Evolutionary conservation across 2,888 invertebrate species (phyloP).

Genomic region (Blastobasis lacticolella): DNA sequence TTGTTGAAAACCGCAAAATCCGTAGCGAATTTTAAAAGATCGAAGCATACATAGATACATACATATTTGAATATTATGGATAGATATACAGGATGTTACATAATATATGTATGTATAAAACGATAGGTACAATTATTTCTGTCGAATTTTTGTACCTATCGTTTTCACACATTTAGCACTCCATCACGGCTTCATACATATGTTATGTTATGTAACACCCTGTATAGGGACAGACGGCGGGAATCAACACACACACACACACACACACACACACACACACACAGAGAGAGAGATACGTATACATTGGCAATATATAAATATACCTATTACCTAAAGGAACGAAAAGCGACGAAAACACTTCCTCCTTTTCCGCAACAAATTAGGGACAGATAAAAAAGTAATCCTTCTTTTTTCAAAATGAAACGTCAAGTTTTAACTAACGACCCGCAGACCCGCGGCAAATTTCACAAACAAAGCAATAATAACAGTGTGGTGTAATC

Average conservation of each 20-base stretch:
- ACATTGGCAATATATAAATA: too few relatives aligned
- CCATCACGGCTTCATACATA: too few relatives aligned
- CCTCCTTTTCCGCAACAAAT: slow-evolving; percentile 29
- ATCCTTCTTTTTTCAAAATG: slow-evolving; percentile 50
- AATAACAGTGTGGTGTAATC: slow-evolving; percentile 16
- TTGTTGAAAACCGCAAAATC: too few relatives aligned
- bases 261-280: neutral
- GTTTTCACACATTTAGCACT: too few relatives aligned
- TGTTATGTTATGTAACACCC: too few relatives aligned
- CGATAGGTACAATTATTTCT: too few relatives aligned
- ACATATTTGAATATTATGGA: too few relatives aligned
- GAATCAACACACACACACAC: neutral
- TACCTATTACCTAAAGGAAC: neutral
- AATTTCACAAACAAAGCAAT: slow-evolving; percentile 33
- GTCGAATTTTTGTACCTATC: too few relatives aligned
- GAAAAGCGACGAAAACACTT: slow-evolving; percentile 19
- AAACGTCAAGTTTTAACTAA: slow-evolving; percentile 52
- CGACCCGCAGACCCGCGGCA: slow-evolving; percentile 32
- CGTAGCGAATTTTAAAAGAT: too few relatives aligned
- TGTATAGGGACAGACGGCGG: neutral
- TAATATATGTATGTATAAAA: too few relatives aligned
- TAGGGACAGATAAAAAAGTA: slow-evolving; percentile 37
- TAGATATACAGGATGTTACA: too few relatives aligned
- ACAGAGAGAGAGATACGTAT: neutral
- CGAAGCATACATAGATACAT: too few relatives aligned